Base-by-base conservation (phyloP, 2,888 invertebrate species). In the Salpingus planirostris region DNA sequence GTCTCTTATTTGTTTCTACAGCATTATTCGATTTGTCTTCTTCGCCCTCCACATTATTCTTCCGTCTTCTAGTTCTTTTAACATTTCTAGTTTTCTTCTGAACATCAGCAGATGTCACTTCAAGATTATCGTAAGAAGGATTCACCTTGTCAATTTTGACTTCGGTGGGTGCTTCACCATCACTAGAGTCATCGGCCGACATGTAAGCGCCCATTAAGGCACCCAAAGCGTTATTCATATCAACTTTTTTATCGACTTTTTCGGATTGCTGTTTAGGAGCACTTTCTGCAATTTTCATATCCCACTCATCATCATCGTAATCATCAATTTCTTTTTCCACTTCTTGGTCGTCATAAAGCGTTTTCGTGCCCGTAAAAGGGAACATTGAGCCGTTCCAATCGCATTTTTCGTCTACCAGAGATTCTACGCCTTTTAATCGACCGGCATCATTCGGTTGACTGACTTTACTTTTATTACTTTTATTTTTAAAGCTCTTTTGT, bases 161-260 rank as follows among this genome's bases (percentile, higher is more conserved):
- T 64, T 73, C 73, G 43, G 67, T 67, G 38, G 73, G 73, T 7
- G 65, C 65, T 57, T 69, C 69, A 24, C 69, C 67, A 54, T 69
- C 64, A 48, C 43, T 47, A 28, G 59, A 57, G 31, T 50, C 51
- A 26, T 71, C 71, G 53, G 71, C 72, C 36, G 73, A 71, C 34
- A 69, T 68, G 63, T 77, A 78, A 32, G 72, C 68, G 47, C 68
- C 67, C 49, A 76, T 73, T 13, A 78, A 60, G 31, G 68, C 67
- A 24, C 70, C 68, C 38, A 78, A 55, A 8, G 75, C 73, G 44
- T 68, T 70, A 56, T 72, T 75, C 5, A 74, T 36, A 28, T 48
- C 42, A 4, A 55, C 40, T 21, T 42, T 33, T n/a, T n/a, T n/a
- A n/a, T n/a, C n/a, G n/a, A n/a, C n/a, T n/a, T n/a, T n/a, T n/a